Evolutionary conservation across 2,888 invertebrate genomes (phyloP).

Genomic region (Epirrhoe alternata): DNA sequence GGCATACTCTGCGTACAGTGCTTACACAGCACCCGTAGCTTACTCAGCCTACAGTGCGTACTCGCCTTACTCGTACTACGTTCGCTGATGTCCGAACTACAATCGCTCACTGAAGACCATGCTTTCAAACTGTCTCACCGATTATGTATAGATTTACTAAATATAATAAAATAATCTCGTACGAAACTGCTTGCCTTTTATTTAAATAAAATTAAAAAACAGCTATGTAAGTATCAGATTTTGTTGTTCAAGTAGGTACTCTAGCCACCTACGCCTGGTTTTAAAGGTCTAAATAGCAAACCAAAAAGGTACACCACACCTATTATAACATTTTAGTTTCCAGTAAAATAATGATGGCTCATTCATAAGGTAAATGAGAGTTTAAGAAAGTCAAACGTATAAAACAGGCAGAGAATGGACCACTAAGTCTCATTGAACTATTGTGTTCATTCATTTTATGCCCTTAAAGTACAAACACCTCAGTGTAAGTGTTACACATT

Average conservation of each 20-base stretch:
- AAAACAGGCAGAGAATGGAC: constrained; percentile 7
- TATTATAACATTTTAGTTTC: not conserved
- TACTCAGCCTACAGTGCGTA: constrained; percentile 68
- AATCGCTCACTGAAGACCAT: not conserved
- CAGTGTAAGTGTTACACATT: constrained; percentile 9
- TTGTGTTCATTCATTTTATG: constrained; percentile 25
- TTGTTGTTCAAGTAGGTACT: too few relatives aligned
- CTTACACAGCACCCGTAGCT: constrained; percentile 59
- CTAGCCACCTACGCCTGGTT: too few relatives aligned
- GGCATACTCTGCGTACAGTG: constrained; percentile 62
- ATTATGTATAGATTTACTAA: constrained; percentile 15
- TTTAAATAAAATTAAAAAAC: not conserved
- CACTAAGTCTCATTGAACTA: constrained; percentile 12
- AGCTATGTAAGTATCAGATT: not conserved
- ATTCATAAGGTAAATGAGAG: not conserved
- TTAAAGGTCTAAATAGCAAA: too few relatives aligned
- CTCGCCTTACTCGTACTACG: constrained; percentile 70
- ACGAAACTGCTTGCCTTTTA: not conserved
- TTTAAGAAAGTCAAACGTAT: constrained; percentile 13
- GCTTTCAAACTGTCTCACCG: constrained; percentile 21
- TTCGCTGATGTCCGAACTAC: constrained; percentile 54
- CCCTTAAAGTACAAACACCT: constrained; percentile 25
- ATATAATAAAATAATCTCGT: constrained; percentile 21
- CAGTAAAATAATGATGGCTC: not conserved
- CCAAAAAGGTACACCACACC: too few relatives aligned